Base-by-base conservation (phyloP, 2,888 invertebrate genomes). In the Microplitis deprimator region DNA sequence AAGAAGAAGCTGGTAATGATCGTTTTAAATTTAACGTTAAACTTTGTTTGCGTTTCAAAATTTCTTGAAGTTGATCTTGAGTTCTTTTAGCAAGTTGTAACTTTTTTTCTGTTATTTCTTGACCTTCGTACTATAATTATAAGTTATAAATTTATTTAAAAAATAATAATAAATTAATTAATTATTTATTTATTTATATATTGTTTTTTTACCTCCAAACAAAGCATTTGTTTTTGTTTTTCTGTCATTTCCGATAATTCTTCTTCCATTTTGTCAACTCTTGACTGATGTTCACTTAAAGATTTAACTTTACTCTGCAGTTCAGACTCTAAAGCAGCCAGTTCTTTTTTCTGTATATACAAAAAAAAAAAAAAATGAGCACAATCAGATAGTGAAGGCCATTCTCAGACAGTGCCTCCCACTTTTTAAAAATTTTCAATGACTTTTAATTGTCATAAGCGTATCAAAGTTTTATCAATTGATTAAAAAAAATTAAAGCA, bases 211-310 rank as follows among this genome's bases (percentile, higher is more conserved):
- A 89, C 89, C 76, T 88, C 86, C 17, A 87, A 77, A 64, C 82
- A 85, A 7, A 84, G 80, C 79, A 89, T 86, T 76, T 87, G 84
- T 71, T 89, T 90, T 84, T 94, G 93, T 85, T 94, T 92, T 29
- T 93, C 93, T 60, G 92, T 93, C 68, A 95, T 91, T 76, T 94
- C 91, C 71, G 93, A 91, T 79, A 96, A 91, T 85, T 94, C 93
- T 38, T 93, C 93, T 85, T 95, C 95, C 83, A 96, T 91, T 82
- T 93, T 91, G 85, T 94, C 93, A 77, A 95, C 93, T 88, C 93
- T 94, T 72, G 91, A 92, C 79, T 93, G 92, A 80, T 93, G 92
- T 38, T 93, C 92, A 65, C 93, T 92, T 38, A 92, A 92, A 67
- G 92, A 92, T 85, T 91, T 92, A 83, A 93, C 93, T 84, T 92